These are phyloP conservation scores for Whitmania pigra DNA, from an alignment of 1,140 invertebrate species.

Conservation along the genomic window DNA sequence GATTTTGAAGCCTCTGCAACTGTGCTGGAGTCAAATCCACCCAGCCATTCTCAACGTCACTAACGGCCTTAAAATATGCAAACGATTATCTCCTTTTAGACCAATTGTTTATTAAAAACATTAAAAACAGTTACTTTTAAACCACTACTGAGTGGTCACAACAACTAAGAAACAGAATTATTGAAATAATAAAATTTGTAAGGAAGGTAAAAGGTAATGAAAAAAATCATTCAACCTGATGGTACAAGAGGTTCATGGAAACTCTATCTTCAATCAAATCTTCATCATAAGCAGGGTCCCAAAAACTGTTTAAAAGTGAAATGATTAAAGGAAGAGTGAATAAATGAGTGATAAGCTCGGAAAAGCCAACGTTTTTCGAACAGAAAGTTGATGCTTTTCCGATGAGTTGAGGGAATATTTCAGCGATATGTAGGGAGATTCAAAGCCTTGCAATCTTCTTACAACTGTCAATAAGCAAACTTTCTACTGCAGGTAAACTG, in stretches of 20 bases:
- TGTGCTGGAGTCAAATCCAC: slow-evolving; percentile 59
- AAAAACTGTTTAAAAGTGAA: slow-evolving; percentile 55
- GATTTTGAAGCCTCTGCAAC: slow-evolving; percentile 53
- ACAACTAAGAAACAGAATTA: background rate
- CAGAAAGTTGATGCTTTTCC: slow-evolving; percentile 38
- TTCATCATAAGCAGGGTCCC: slow-evolving; percentile 70
- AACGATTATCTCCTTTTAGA: background rate
- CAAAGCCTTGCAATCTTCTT: slow-evolving; percentile 81
- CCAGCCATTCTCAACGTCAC: slow-evolving; percentile 74
- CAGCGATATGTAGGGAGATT: slow-evolving; percentile 83
- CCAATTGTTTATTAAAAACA: no score
- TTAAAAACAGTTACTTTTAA: background rate
- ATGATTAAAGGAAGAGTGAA: background rate
- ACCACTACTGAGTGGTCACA: background rate
- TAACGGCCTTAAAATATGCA: slow-evolving; percentile 46
- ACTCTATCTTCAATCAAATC: slow-evolving; percentile 65
- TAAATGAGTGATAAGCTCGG: background rate
- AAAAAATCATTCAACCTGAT: slow-evolving; percentile 47
- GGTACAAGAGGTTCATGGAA: slow-evolving; percentile 70
- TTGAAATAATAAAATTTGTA: slow-evolving; percentile 4
- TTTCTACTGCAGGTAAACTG: no score
- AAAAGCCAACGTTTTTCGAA: slow-evolving; percentile 35
- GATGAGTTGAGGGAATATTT: slow-evolving; percentile 47
- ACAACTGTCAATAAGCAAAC: slow-evolving; percentile 48
- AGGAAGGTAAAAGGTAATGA: background rate